Conservation (phyloP, 2,113 vertebrate species). For the Mus musculus region DNA sequence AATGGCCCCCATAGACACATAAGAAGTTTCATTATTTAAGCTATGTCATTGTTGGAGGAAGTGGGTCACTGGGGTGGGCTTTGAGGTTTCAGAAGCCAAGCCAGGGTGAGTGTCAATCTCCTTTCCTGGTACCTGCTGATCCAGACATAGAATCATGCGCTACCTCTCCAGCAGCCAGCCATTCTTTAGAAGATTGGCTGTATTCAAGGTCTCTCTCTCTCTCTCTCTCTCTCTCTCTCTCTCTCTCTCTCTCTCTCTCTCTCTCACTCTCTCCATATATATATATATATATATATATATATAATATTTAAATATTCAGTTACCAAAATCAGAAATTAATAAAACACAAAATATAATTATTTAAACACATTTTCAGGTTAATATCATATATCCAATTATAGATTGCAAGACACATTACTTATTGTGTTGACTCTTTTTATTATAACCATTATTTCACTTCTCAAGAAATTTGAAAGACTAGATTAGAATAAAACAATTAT, state of each 20-base stretch:
- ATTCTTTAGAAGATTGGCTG: not conserved
- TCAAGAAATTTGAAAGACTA: not conserved
- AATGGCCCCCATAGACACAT: not conserved
- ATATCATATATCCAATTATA: not conserved
- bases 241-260: too few relatives aligned
- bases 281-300: not conserved
- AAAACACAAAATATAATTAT: not conserved
- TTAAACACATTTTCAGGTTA: not conserved
- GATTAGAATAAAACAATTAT: not conserved
- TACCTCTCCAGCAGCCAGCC: not conserved
- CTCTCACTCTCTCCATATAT: not conserved
- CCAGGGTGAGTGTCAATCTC: not conserved
- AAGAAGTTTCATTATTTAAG: not conserved
- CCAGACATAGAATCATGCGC: not conserved
- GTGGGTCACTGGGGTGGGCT: not conserved
- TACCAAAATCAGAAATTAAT: conserved; percentile 17
- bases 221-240: too few relatives aligned
- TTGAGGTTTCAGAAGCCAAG: not conserved
- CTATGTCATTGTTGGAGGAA: not conserved
- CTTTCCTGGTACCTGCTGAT: not conserved
- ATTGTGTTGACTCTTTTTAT: not conserved
- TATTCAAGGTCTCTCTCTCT: not conserved
- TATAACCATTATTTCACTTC: not conserved
- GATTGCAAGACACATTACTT: not conserved
- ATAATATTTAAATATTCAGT: not conserved